phyloP scores from a whole-genome alignment of 2,797 vertebrate genomes.

The Smutsia temminckii region DNA sequence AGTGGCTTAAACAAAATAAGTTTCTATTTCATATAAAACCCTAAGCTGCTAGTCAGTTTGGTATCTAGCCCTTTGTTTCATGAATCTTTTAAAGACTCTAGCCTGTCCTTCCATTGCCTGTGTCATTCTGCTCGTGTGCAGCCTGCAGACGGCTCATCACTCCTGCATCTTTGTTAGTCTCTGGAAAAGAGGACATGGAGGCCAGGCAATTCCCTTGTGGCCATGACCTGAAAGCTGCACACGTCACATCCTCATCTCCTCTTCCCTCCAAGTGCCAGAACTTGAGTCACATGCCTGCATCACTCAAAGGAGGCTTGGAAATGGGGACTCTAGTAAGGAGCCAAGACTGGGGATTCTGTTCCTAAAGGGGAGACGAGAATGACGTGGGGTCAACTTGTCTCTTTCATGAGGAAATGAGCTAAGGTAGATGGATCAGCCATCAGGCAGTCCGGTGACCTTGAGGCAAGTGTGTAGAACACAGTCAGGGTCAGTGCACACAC shows the following conservation, averaged over 20 bases:
- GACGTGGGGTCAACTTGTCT: background rate
- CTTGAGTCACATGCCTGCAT: background rate
- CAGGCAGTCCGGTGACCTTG: background rate
- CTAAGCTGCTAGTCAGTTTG: background rate
- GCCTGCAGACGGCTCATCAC: background rate
- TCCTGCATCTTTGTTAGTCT: background rate
- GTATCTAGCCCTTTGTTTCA: background rate
- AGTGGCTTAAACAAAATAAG: background rate
- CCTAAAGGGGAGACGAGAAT: background rate
- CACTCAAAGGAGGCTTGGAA: background rate
- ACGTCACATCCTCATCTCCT: background rate
- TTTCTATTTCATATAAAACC: background rate
- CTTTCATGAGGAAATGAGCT: background rate
- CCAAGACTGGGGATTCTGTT: background rate
- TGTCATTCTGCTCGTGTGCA: background rate
- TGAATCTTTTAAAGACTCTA: background rate
- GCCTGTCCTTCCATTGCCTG: background rate
- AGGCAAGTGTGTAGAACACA: background rate
- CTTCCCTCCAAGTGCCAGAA: background rate
- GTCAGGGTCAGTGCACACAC: rapidly evolving
- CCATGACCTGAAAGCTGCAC: background rate
- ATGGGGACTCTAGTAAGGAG: background rate
- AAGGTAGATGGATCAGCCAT: background rate
- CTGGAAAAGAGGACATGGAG: background rate
- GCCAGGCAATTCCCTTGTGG: background rate